Percentiles rank a stretch among this genome's conserved stretches.
phyloP scores from a whole-genome alignment of 2,888 invertebrate species.

The Phania funesta region DNA sequence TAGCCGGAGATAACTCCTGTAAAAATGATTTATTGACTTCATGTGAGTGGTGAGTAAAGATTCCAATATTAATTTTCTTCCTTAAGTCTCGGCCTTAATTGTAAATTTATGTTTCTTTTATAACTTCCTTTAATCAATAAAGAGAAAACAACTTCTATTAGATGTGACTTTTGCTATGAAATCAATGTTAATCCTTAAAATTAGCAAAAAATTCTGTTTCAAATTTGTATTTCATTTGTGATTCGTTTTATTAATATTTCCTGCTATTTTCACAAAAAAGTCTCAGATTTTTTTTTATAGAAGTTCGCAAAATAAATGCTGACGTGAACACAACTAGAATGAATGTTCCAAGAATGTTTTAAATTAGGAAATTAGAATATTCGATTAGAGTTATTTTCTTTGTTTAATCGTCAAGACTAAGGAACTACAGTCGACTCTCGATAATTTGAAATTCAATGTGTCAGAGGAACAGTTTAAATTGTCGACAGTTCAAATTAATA shows the following conservation, averaged over 20 bases:
- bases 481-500: too few relatives aligned
- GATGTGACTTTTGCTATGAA: background rate
- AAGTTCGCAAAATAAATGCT: too few relatives aligned
- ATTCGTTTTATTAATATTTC: background rate
- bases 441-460: too few relatives aligned
- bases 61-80: conserved; percentile 22
- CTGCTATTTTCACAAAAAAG: too few relatives aligned
- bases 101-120: conserved; percentile 56
- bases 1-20: conserved; percentile 6
- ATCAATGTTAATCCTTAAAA: conserved; percentile 44
- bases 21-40: conserved; percentile 59
- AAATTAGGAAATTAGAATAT: too few relatives aligned
- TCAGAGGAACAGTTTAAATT: too few relatives aligned
- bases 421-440: too few relatives aligned
- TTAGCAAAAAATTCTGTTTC: conserved; percentile 35
- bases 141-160: background rate
- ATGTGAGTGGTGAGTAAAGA: background rate
- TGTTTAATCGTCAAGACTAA: too few relatives aligned
- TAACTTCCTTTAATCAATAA: background rate
- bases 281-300: too few relatives aligned
- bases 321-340: too few relatives aligned
- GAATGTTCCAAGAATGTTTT: too few relatives aligned
- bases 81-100: conserved; percentile 47
- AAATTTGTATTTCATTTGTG: conserved; percentile 11
- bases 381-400: too few relatives aligned